Evolutionary conservation across 2,113 vertebrate species (phyloP), one percentile per base, ranked within the genome.

Genomic region (Campylorhamphus procurvoides): DNA sequence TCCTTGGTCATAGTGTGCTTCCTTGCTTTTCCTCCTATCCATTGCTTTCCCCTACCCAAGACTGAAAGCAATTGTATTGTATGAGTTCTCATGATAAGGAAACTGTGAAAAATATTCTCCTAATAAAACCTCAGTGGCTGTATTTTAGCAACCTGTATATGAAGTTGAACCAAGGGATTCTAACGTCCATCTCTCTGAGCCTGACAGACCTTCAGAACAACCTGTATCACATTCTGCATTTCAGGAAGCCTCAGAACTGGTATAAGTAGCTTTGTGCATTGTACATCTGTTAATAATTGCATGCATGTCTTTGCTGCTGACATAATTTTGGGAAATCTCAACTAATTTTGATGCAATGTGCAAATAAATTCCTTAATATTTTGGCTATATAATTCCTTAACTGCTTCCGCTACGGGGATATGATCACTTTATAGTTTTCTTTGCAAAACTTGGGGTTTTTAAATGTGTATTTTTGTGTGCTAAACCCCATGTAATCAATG

Each of bases 141-240:
- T 97, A 31, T 97, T 96, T 88, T 89, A 97, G 96, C 88, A 96
- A 68, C 64, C 50, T 14, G 53, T 73, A 7, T 8, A 24, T 68
- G 95, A 94, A 95, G 62, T 8, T 14, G 78, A 84, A 22, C 75
- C 88, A 27, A 27, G 27, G 3, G 29, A 42, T 59, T 73, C 49
- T 90, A 66, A 60, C 4, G 2, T 81, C 42, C 12, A 4, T 14
- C 71, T 24, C 62, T 49, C 82, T 72, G 95, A 94, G 75, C 72
- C 90, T 89, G 83, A 74, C n/a, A 78, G 92, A 17, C 24, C 67
- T 82, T 55, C 84, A 59, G 75, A 80, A 39, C 78, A 95, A 56
- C 47, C 76, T 33, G 20, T 33, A 31, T 47, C 71, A n/a, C 58
- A 86, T 29, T 64, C 87, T 87, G 60, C 9, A 2, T 47, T 90